Conservation (phyloP, 2,888 invertebrate genomes). For the Halictus quadricinctus region DNA sequence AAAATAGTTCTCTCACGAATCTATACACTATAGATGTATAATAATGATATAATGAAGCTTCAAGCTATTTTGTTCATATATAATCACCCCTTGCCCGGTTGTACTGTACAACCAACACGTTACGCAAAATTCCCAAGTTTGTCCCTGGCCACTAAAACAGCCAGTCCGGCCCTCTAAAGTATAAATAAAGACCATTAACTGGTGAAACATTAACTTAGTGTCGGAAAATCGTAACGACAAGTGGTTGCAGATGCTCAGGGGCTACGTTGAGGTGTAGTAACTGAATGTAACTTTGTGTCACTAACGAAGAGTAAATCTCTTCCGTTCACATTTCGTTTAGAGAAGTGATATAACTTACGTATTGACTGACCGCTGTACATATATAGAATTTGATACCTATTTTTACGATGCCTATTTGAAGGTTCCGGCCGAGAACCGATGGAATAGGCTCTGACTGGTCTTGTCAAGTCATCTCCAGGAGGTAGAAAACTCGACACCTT, state of each 20-base stretch:
- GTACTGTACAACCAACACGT: too few species aligned
- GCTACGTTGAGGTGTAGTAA: neutral
- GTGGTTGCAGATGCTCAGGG: neutral
- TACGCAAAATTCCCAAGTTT: too few species aligned
- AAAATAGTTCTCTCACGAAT: neutral
- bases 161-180: neutral
- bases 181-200: neutral
- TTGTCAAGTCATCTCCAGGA: constrained; percentile 85
- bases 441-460: constrained; percentile 92
- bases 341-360: neutral
- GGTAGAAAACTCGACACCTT: constrained; percentile 90
- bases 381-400: constrained; percentile 74
- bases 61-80: too few species aligned
- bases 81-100: too few species aligned
- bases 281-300: neutral
- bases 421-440: constrained; percentile 92
- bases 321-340: neutral
- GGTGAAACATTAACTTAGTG: neutral
- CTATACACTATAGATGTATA: too few species aligned
- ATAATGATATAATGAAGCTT: too few species aligned
- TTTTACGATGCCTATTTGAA: constrained; percentile 83
- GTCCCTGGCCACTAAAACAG: neutral
- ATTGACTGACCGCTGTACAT: neutral
- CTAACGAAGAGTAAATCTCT: neutral
- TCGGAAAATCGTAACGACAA: neutral